Base-by-base conservation (phyloP, 2,888 invertebrate species). In the Lathronympha strigana region DNA sequence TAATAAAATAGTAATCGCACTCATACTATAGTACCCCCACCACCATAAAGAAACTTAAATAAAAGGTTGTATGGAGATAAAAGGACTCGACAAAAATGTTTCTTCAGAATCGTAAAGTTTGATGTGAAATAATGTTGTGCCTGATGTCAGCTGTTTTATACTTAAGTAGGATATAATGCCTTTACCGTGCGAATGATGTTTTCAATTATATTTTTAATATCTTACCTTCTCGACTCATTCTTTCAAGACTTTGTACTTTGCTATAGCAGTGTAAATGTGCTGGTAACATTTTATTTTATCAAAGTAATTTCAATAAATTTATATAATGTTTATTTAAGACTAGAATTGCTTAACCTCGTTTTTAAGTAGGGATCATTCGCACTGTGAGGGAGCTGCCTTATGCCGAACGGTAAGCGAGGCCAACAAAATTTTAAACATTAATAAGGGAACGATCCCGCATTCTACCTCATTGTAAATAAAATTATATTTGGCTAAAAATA, bases 381-480 rank as follows among this genome's bases (percentile, higher is more conserved):
- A 25, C 25, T 21, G 36, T 54, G 33, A 47, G 13, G n/a, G n/a
- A 36, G 31, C n/a, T 15, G 38, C 47, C 55, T 55, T 54, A 55
- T 21, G 28, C 28, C 47, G 36, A 45, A 45, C 19, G 70, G 72
- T 73, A 75, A 72, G 72, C 73, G 79, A 78, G 84, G 83, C 84
- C 83, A 83, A 85, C 83, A 82, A 87, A 86, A 84, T 84, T 80
- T 80, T 76, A 49, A 54, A 33, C 33, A 19, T 54, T 54, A 81
- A 70, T 73, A 84, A 79, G 86, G 86, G 83, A 76, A 71, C 71
- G 69, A 74, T 78, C 89, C 89, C 88, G 71, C 76, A 79, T 86
- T 88, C 91, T 92, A 90, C 91, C 91, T 92, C 91, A 90, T 88
- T 92, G 90, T 91, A 90, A 78, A 89, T 90, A 89, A 76, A 75